phyloP scores from a whole-genome alignment of 2,888 invertebrate genomes.

The Dichetophora obliterata region DNA sequence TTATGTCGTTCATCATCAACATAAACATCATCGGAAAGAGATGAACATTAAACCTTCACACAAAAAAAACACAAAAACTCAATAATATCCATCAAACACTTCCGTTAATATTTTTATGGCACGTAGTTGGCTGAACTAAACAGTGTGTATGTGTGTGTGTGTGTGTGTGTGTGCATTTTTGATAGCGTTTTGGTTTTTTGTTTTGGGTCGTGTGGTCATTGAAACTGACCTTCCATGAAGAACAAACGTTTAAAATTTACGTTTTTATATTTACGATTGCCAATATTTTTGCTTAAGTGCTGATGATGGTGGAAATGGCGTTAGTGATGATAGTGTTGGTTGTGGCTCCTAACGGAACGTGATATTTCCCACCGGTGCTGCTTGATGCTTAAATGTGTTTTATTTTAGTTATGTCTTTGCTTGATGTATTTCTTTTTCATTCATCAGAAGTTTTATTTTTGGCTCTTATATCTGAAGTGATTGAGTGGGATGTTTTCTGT shows the following conservation, averaged over 20 bases:
- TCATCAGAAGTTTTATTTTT: background rate
- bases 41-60: background rate
- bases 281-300: conserved; percentile 6
- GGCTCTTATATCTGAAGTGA: background rate
- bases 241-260: conserved; percentile 16
- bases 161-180: background rate
- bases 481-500: too few species aligned
- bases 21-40: background rate
- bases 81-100: background rate
- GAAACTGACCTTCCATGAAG: conserved; percentile 30
- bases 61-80: background rate
- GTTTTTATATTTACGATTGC: conserved; percentile 9
- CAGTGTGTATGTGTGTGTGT: background rate
- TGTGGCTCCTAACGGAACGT: background rate
- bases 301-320: too few species aligned
- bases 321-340: too few species aligned
- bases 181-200: background rate
- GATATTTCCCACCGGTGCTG: background rate
- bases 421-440: background rate
- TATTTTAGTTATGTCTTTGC: background rate
- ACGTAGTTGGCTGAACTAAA: background rate
- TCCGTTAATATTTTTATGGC: background rate
- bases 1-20: conserved; percentile 3
- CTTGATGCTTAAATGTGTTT: background rate
- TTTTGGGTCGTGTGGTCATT: conserved; percentile 30